phyloP scores from a whole-genome alignment of 2,888 invertebrate genomes.

The Rhabditoides inermis region DNA sequence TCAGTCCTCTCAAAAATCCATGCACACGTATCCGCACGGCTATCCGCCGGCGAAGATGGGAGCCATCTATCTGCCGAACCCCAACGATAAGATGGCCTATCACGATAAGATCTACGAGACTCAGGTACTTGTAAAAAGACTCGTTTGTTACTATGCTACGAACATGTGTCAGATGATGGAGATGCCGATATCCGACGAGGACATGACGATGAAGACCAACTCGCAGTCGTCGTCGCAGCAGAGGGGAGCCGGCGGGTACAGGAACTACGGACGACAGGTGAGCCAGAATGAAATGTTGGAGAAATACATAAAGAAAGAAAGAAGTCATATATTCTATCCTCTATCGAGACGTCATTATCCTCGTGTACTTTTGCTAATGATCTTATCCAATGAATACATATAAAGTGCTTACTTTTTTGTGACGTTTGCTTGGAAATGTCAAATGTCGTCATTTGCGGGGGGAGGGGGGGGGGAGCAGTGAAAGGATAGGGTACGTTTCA shows the following conservation, averaged over 20 bases:
- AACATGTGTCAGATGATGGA: constrained; percentile 42
- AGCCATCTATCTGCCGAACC: constrained; percentile 27
- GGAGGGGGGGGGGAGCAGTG: not conserved
- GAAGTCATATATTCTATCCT: too few species aligned
- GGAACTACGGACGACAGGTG: not conserved
- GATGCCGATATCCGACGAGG: constrained; percentile 51
- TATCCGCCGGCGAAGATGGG: constrained; percentile 33
- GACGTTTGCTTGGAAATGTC: constrained; percentile 1
- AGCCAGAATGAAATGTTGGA: too few species aligned
- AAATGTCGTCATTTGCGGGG: not conserved
- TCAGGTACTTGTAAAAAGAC: constrained; percentile 20
- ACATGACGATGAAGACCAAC: constrained; percentile 39
- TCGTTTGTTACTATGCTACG: too few species aligned
- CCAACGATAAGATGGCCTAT: constrained; percentile 30
- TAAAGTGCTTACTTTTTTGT: not conserved
- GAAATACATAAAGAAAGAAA: too few species aligned
- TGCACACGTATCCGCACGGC: constrained; percentile 20
- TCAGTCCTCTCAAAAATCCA: constrained; percentile 17
- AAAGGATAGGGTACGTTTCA: not conserved
- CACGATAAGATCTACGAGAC: constrained; percentile 44
- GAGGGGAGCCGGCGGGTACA: constrained; percentile 7
- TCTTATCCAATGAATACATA: too few species aligned
- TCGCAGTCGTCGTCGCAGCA: constrained; percentile 29
- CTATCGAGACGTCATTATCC: too few species aligned
- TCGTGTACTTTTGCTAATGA: too few species aligned